Conservation (phyloP, 2,888 invertebrate species). For the Hoplodrina blanda region DNA sequence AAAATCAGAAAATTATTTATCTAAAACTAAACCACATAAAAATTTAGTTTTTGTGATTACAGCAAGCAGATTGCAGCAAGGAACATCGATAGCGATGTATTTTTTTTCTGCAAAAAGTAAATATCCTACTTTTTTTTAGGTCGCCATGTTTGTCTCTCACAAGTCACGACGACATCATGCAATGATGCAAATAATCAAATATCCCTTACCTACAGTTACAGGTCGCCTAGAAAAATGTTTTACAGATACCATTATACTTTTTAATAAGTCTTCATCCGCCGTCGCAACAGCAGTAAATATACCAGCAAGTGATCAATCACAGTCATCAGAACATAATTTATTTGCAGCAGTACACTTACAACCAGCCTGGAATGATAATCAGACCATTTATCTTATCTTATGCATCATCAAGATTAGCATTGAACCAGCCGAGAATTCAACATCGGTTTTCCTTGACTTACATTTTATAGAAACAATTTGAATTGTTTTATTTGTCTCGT, state of each 20-base stretch:
- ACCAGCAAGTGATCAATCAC: constrained; percentile 44
- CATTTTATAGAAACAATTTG: constrained; percentile 27
- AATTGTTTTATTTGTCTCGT: constrained; percentile 17
- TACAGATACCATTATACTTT: too few relatives aligned
- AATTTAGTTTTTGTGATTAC: too few relatives aligned
- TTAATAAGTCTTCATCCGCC: not conserved
- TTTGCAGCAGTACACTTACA: constrained; percentile 20
- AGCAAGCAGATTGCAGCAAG: too few relatives aligned
- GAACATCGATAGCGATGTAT: too few relatives aligned
- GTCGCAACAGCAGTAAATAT: constrained; percentile 4
- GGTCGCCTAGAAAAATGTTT: not conserved
- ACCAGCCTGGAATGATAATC: constrained; percentile 54
- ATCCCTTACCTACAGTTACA: too few relatives aligned
- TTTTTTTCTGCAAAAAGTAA: too few relatives aligned
- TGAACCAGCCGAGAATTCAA: constrained; percentile 43
- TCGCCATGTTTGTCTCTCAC: too few relatives aligned
- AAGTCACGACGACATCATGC: too few relatives aligned
- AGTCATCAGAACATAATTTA: constrained; percentile 46
- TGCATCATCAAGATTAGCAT: constrained; percentile 57
- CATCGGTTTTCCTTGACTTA: constrained; percentile 53
- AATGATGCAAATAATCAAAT: too few relatives aligned
- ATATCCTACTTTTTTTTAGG: too few relatives aligned
- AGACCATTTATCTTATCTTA: constrained; percentile 50
- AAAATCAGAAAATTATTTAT: too few relatives aligned
- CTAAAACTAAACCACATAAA: too few relatives aligned